Conservation (phyloP, 1,140 invertebrate species). For the Propsilocerus akamusi region DNA sequence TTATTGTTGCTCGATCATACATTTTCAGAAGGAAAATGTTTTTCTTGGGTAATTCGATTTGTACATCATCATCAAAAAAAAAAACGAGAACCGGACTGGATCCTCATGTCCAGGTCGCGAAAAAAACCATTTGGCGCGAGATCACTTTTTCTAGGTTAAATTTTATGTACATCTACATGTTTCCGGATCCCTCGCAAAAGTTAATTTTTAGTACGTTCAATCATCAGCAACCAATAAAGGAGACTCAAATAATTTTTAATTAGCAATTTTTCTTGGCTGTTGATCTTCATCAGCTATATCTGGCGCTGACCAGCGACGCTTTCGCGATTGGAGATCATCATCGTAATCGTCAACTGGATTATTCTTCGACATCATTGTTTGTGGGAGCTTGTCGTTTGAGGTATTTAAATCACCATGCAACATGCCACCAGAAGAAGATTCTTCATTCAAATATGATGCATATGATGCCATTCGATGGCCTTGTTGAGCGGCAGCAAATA, state of each 20-base stretch:
- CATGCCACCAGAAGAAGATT: not conserved
- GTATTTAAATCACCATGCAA: conserved; percentile 2
- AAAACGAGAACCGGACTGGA: too few relatives aligned
- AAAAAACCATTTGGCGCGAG: not conserved
- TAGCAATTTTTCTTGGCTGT: conserved; percentile 10
- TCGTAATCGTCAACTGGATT: conserved; percentile 22
- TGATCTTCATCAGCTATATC: conserved; percentile 29
- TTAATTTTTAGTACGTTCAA: not conserved
- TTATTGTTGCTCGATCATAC: too few relatives aligned
- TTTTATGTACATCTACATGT: not conserved
- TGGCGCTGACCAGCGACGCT: conserved; percentile 42
- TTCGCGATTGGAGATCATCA: conserved; percentile 27
- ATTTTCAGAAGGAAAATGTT: too few relatives aligned
- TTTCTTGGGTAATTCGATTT: too few relatives aligned
- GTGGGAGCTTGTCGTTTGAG: conserved; percentile 2
- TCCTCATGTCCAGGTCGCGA: too few relatives aligned
- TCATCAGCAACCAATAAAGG: not conserved
- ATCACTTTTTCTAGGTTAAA: not conserved
- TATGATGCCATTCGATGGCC: not conserved
- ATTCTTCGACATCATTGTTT: conserved; percentile 3
- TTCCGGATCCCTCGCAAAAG: not conserved
- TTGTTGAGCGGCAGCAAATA: not conserved
- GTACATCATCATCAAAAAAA: too few relatives aligned
- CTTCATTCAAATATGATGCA: not conserved
- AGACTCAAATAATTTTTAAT: not conserved